Percentiles rank a stretch among this genome's conserved stretches.
Conservation (phyloP, 2,113 vertebrate genomes). For the Brevimyrus niger region DNA sequence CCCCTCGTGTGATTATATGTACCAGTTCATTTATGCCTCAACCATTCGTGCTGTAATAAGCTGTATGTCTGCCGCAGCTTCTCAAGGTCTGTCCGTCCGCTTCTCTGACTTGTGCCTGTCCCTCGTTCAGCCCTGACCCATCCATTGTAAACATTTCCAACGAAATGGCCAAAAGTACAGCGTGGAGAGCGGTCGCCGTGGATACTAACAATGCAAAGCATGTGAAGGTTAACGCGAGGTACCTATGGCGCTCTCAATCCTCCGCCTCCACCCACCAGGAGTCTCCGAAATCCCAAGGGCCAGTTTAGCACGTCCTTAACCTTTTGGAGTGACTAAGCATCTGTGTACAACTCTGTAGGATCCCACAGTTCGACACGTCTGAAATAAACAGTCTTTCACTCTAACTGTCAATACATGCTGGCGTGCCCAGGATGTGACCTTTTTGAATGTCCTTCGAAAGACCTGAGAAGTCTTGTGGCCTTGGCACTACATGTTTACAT, state of each 20-base stretch:
- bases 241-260: constrained; percentile 56
- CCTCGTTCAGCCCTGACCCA: constrained; percentile 69
- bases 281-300: neutral
- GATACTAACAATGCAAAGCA: constrained; percentile 73
- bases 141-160: constrained; percentile 87
- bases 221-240: constrained; percentile 74
- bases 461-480: neutral
- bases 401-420: neutral
- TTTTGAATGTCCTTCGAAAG: neutral
- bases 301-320: neutral
- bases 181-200: constrained; percentile 80
- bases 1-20: neutral
- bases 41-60: neutral
- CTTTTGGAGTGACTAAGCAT: neutral
- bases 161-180: constrained; percentile 84
- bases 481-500: neutral
- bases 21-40: neutral
- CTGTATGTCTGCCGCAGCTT: neutral
- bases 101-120: neutral
- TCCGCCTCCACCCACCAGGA: neutral
- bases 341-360: neutral
- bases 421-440: neutral
- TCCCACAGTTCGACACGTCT: neutral
- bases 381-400: neutral
- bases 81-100: neutral